phyloP scores from a whole-genome alignment of 1,140 invertebrate species.

The Drosophila sechellia region DNA sequence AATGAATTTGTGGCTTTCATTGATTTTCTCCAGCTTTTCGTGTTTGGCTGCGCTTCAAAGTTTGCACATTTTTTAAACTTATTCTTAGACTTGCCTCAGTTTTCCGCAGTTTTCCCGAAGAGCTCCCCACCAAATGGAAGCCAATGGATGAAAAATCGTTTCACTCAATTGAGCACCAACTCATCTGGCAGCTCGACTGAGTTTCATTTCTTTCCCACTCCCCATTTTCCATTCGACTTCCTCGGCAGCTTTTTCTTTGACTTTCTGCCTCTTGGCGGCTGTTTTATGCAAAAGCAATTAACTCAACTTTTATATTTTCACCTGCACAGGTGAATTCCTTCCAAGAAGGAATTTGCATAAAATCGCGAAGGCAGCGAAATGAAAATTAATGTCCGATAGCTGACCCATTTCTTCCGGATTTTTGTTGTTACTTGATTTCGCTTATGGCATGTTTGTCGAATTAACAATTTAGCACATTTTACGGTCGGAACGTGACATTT shows the following conservation, averaged over 20 bases:
- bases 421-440: conserved; percentile 37
- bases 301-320: conserved; percentile 58
- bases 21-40: conserved; percentile 8
- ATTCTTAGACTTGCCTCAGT: conserved; percentile 10
- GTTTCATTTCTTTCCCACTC: conserved; percentile 11
- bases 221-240: conserved; percentile 12
- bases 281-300: conserved; percentile 76
- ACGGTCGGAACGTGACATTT: conserved; percentile 72
- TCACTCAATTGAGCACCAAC: conserved; percentile 72
- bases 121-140: conserved; percentile 46
- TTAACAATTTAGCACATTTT: conserved; percentile 76
- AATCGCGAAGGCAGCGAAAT: conserved; percentile 10
- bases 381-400: conserved; percentile 15
- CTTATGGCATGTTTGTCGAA: conserved; percentile 41
- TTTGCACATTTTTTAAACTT: conserved; percentile 21
- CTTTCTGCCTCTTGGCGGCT: conserved; percentile 48
- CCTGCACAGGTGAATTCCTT: conserved; percentile 34
- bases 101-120: conserved; percentile 16
- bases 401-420: conserved; percentile 22
- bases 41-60: conserved; percentile 1
- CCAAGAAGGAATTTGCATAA: conserved; percentile 56
- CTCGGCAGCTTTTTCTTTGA: conserved; percentile 14
- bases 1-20: conserved; percentile 23
- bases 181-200: conserved; percentile 57
- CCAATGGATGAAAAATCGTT: conserved; percentile 76